Evolutionary conservation across 2,888 invertebrate species (phyloP).

Genomic region (Drosophila conformis): DNA sequence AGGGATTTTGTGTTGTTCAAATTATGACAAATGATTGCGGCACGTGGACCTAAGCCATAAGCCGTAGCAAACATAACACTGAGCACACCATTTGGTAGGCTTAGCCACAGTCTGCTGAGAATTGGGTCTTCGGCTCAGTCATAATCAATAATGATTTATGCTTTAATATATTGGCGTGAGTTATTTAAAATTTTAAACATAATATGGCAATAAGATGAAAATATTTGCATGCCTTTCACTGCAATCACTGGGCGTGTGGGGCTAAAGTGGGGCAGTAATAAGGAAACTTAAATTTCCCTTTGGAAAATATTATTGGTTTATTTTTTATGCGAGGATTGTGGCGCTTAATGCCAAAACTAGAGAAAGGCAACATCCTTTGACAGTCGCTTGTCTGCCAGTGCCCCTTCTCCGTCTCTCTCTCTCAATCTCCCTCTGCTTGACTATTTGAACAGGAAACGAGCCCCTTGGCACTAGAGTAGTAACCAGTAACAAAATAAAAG

Average conservation of each 20-base stretch:
- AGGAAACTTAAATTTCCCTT: conserved; percentile 12
- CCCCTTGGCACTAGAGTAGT: conserved; percentile 34
- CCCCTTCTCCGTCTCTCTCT: background rate
- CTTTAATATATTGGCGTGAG: conserved; percentile 13
- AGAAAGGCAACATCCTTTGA: conserved; percentile 53
- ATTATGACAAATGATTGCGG: conserved; percentile 47
- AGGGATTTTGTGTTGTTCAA: background rate
- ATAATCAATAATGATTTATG: conserved; percentile 60
- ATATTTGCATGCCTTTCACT: conserved; percentile 15
- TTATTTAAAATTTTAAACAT: conserved; percentile 23
- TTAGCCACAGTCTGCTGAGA: background rate
- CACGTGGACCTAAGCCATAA: conserved; percentile 5
- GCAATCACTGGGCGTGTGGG: background rate
- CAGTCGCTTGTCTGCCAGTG: conserved; percentile 22
- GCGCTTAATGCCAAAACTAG: conserved; percentile 36
- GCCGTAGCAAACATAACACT: conserved; percentile 21
- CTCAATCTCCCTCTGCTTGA: conserved; percentile 4
- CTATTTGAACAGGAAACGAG: conserved; percentile 43
- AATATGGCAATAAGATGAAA: conserved; percentile 38
- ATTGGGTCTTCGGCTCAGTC: background rate
- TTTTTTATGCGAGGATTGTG: conserved; percentile 35
- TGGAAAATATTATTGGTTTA: conserved; percentile 33
- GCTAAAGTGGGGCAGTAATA: conserved; percentile 14
- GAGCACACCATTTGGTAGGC: conserved; percentile 16
- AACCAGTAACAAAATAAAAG: conserved; percentile 28